phyloP scores from a whole-genome alignment of 2,888 invertebrate genomes.

The Epinotia demarniana region DNA sequence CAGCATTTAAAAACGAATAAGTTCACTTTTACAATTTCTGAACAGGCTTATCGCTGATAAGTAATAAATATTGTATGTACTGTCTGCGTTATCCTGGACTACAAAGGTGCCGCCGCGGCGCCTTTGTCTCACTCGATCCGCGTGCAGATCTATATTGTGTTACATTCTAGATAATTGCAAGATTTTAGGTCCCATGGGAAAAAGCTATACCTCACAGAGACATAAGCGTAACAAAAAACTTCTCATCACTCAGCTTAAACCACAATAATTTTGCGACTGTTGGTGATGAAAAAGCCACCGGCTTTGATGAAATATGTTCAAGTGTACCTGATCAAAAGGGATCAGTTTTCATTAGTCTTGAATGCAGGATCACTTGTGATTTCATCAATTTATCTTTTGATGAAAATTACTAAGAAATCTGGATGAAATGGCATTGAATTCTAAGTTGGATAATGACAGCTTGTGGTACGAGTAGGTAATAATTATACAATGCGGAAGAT shows the following conservation, averaged over 20 bases:
- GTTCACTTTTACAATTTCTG: slow-evolving; percentile 33
- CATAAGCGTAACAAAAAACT: not conserved
- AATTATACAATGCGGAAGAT: too few relatives aligned
- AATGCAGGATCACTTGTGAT: too few relatives aligned
- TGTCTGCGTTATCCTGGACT: slow-evolving; percentile 61
- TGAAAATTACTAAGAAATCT: too few relatives aligned
- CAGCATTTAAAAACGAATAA: slow-evolving; percentile 21
- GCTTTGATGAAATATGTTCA: too few relatives aligned
- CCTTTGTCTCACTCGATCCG: slow-evolving; percentile 52
- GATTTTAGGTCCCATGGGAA: slow-evolving; percentile 23
- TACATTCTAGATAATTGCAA: slow-evolving; percentile 38
- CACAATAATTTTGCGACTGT: not conserved
- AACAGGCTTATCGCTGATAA: slow-evolving; percentile 58
- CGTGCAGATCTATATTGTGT: slow-evolving; percentile 8
- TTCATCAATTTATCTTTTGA: too few relatives aligned
- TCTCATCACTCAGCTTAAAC: not conserved
- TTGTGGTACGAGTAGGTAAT: too few relatives aligned
- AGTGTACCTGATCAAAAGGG: too few relatives aligned
- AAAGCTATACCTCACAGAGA: not conserved
- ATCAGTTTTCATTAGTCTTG: too few relatives aligned
- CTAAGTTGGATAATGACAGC: too few relatives aligned
- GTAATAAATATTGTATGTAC: slow-evolving; percentile 63
- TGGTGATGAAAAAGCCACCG: too few relatives aligned
- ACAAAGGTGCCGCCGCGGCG: slow-evolving; percentile 56
- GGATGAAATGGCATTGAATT: too few relatives aligned